These are phyloP conservation scores for Cepaea nemoralis DNA, from an alignment of 1,140 invertebrate species.

Conservation along the genomic window DNA sequence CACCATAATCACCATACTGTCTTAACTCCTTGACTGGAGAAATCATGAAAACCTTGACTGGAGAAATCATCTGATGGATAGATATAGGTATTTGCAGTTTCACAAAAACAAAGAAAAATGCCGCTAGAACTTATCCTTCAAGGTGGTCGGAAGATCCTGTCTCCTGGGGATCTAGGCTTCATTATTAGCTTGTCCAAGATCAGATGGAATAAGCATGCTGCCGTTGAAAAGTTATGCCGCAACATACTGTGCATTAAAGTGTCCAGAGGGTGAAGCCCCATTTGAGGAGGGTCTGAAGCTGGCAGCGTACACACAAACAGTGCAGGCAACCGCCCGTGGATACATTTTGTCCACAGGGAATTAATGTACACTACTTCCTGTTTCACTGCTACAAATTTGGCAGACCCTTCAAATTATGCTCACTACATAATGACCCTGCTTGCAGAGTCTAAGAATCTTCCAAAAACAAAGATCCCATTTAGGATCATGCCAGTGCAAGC, in stretches of 20 bases:
- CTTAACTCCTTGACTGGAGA: no score
- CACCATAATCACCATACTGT: no score
- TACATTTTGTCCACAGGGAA: constrained; percentile 14
- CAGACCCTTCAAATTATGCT: constrained; percentile 21
- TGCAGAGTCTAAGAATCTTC: neutral
- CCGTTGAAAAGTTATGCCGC: constrained; percentile 2
- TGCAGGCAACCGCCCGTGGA: neutral
- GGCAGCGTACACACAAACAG: neutral
- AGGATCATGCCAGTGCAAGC: constrained; percentile 31
- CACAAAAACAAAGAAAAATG: no score
- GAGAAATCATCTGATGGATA: no score
- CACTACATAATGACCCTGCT: neutral
- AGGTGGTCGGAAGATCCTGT: neutral
- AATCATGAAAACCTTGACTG: no score
- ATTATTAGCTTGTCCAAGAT: neutral
- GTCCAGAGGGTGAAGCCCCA: neutral
- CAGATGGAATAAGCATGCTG: constrained; percentile 7
- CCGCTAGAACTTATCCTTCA: neutral
- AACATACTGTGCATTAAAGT: neutral
- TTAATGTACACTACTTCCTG: neutral
- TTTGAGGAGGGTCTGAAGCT: no score
- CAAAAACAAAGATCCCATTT: constrained; percentile 6
- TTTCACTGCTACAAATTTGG: constrained; percentile 20
- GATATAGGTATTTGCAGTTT: no score
- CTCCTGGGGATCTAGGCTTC: constrained; percentile 12